Percentiles rank a stretch among this genome's conserved stretches.
Evolutionary conservation across 1,140 invertebrate species (phyloP).

Genomic region (Calliopsis andreniformis): DNA sequence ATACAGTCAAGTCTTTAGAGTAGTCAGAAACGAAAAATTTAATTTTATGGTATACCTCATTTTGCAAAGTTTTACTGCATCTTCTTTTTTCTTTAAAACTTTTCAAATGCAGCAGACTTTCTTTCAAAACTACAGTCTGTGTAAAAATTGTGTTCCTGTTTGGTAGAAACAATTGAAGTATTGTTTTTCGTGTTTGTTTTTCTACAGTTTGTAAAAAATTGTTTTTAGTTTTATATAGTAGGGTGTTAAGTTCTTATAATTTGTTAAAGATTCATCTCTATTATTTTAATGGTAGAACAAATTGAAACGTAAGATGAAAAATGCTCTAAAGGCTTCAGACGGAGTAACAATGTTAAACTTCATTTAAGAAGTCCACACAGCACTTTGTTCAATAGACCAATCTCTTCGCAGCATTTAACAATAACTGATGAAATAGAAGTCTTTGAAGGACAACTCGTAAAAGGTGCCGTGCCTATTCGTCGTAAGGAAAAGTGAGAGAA

Average conservation of each 20-base stretch:
- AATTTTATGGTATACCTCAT: neutral
- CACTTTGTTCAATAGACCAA: neutral
- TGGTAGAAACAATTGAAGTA: no score
- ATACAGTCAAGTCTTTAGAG: conserved; percentile 3
- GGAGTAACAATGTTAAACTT: neutral
- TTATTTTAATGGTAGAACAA: no score
- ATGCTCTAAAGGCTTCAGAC: neutral
- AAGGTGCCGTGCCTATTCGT: conserved; percentile 73
- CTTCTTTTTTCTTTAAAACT: neutral
- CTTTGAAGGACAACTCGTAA: conserved; percentile 50
- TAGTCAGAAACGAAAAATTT: neutral
- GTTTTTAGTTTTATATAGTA: neutral
- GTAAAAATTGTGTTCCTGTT: neutral
- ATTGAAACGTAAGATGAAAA: neutral
- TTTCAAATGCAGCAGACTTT: neutral
- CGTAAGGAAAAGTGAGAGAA: conserved; percentile 51
- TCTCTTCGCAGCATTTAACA: conserved; percentile 21
- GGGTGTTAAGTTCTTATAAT: no score
- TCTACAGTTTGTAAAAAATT: neutral
- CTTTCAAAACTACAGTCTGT: neutral
- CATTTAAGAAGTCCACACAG: neutral
- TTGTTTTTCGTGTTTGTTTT: no score
- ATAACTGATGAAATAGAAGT: conserved; percentile 38
- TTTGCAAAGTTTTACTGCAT: no score
- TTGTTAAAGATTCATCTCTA: neutral